These are phyloP conservation scores for Zaprionus taronus DNA, from an alignment of 1,140 invertebrate genomes.

Conservation along the genomic window DNA sequence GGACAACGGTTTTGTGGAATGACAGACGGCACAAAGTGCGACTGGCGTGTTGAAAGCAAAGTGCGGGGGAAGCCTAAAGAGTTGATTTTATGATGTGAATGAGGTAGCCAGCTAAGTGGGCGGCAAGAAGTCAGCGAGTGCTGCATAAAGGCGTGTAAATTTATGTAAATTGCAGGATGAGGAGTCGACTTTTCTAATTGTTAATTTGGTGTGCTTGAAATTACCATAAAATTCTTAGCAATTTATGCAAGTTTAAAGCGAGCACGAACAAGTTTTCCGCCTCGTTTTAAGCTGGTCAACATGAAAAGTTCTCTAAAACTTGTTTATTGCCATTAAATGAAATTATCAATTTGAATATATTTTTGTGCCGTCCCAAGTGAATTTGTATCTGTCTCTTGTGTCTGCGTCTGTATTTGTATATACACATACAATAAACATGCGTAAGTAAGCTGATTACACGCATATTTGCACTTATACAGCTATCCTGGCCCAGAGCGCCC, in stretches of 20 bases:
- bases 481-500: conserved; percentile 47
- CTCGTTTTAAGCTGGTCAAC: conserved; percentile 19
- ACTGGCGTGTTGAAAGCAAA: conserved; percentile 24
- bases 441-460: conserved; percentile 81
- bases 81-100: conserved; percentile 3
- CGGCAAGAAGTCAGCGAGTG: background rate
- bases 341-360: conserved; percentile 35
- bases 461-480: conserved; percentile 75
- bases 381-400: conserved; percentile 18
- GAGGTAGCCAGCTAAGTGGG: conserved; percentile 1
- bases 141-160: conserved; percentile 45
- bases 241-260: conserved; percentile 27
- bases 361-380: background rate
- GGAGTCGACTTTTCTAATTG: conserved; percentile 59
- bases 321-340: conserved; percentile 48
- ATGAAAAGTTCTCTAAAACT: conserved; percentile 20
- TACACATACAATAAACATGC: conserved; percentile 69
- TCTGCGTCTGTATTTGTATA: conserved; percentile 37
- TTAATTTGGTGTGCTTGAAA: conserved; percentile 41
- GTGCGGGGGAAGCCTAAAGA: background rate
- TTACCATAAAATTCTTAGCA: conserved; percentile 35
- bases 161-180: conserved; percentile 64
- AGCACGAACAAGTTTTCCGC: conserved; percentile 8
- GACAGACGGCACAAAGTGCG: conserved; percentile 36
- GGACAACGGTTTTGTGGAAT: conserved; percentile 27